These are phyloP conservation scores for Microplitis mediator DNA, from an alignment of 1,140 invertebrate species.

Conservation along the genomic window DNA sequence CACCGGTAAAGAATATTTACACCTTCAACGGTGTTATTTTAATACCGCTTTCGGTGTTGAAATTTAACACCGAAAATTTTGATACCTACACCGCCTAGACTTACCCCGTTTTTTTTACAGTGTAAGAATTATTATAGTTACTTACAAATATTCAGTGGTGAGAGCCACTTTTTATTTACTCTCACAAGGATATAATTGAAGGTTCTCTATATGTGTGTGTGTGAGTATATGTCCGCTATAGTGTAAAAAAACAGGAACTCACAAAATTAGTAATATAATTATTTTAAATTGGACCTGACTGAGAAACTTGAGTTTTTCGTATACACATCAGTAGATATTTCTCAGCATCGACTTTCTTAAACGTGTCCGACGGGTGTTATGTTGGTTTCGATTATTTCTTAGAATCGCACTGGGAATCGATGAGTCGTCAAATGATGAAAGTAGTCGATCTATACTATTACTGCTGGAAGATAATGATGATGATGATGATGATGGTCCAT, in stretches of 20 bases:
- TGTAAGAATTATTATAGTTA: no score
- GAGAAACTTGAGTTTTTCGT: constrained; percentile 5
- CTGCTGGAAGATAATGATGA: no score
- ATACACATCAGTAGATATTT: background rate
- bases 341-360: background rate
- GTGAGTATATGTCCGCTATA: background rate
- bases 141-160: no score
- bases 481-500: constrained; percentile 6
- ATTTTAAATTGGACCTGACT: constrained; percentile 10
- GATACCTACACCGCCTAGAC: no score
- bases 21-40: no score
- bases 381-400: constrained; percentile 13
- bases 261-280: constrained; percentile 19
- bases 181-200: background rate
- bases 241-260: background rate
- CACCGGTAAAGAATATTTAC: no score
- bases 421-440: constrained; percentile 2
- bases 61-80: no score
- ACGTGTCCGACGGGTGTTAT: background rate
- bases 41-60: no score
- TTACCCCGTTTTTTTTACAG: no score
- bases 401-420: background rate
- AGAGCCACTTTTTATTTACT: no score
- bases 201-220: no score
- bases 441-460: background rate